Conservation (phyloP, 1,140 invertebrate genomes). For the Agrypnia vestita region DNA sequence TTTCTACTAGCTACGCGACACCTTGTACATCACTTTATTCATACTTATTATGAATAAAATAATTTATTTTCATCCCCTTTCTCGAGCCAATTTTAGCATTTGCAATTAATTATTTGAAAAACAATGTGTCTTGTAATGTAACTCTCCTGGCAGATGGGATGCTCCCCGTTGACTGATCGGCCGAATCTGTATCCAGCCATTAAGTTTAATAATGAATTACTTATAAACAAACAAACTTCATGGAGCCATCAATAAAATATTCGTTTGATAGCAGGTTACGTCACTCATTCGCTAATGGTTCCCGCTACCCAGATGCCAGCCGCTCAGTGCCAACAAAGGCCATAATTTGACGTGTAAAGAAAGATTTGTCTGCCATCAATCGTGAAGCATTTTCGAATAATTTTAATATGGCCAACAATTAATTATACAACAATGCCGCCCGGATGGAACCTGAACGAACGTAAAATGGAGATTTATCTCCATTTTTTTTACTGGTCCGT, state of each 20-base stretch:
- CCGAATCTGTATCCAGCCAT: neutral
- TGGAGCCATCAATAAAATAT: slow-evolving; percentile 49
- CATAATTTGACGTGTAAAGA: slow-evolving; percentile 36
- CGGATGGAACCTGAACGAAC: slow-evolving; percentile 17
- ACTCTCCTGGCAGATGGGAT: neutral
- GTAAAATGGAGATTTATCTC: slow-evolving; percentile 37
- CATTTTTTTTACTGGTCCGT: slow-evolving; percentile 31
- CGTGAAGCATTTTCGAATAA: slow-evolving; percentile 41
- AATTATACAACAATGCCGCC: slow-evolving; percentile 50
- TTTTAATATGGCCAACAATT: slow-evolving; percentile 49
- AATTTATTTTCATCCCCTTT: no score
- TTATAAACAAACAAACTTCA: slow-evolving; percentile 49
- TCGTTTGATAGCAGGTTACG: slow-evolving; percentile 38
- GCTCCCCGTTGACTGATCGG: neutral
- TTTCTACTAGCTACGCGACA: no score
- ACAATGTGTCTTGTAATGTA: neutral
- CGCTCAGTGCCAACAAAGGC: slow-evolving; percentile 21
- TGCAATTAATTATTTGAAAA: no score
- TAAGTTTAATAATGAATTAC: slow-evolving; percentile 40
- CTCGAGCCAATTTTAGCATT: no score
- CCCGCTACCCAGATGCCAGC: neutral
- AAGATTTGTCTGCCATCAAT: slow-evolving; percentile 33
- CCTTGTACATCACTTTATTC: no score
- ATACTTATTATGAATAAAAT: no score
- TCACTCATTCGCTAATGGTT: slow-evolving; percentile 55